Conservation (phyloP, 2,888 invertebrate genomes). For the Mylabris sibirica region DNA sequence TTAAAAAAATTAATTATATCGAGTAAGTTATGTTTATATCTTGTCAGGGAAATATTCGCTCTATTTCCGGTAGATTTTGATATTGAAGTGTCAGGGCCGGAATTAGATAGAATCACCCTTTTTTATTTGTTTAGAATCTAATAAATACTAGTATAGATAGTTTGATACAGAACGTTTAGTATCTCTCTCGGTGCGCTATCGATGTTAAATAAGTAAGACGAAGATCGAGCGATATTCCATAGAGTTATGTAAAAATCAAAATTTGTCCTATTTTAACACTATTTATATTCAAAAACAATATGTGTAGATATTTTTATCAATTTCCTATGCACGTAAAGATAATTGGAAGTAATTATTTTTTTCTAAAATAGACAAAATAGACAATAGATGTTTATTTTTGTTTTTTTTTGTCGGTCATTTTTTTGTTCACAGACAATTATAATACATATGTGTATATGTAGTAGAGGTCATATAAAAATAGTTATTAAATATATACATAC, state of each 20-base stretch:
- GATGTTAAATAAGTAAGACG: too few relatives aligned
- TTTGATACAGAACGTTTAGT: too few relatives aligned
- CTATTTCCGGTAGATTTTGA: neutral
- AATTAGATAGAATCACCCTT: too few relatives aligned
- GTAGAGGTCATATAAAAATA: conserved; percentile 7
- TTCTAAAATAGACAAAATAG: neutral
- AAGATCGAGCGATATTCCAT: neutral
- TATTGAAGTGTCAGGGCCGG: too few relatives aligned
- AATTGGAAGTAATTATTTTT: neutral
- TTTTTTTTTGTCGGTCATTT: neutral
- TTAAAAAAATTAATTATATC: too few relatives aligned
- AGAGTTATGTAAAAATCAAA: neutral
- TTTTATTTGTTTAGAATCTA: too few relatives aligned
- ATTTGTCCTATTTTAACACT: neutral
- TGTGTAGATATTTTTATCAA: neutral
- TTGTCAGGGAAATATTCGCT: too few relatives aligned
- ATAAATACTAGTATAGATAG: too few relatives aligned
- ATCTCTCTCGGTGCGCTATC: too few relatives aligned
- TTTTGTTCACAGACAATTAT: neutral
- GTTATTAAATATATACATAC: neutral
- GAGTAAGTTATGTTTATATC: neutral
- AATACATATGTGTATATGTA: neutral
- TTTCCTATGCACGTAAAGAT: conserved; percentile 6
- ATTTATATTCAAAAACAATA: neutral
- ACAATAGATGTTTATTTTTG: neutral